Base-by-base conservation (phyloP, 1,140 invertebrate genomes). In the Acromyrmex echinatior region DNA sequence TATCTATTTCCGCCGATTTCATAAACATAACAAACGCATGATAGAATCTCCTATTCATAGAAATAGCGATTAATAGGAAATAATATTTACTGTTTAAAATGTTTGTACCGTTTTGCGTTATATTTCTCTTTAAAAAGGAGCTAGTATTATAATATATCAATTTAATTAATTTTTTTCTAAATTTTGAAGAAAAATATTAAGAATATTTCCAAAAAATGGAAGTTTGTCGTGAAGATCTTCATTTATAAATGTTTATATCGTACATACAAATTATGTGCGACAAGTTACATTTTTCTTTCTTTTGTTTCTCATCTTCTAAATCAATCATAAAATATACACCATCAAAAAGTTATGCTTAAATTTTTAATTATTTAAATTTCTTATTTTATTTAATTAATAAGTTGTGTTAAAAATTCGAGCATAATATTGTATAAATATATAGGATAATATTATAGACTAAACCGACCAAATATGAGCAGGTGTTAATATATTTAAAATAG, bases 1-100 rank as follows among this genome's bases (percentile, higher is more conserved):
- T 82, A 74, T 31, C 25, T 62, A 74, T 82, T 82, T 74, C 56
- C 56, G 18, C 39, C n/a, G 58, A 51, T 84, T 84, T 82, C 53
- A 58, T 82, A 74, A 71, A 70, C 45, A 25, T 66, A 80, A 56
- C 49, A 80, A 80, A 73, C 39, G 7, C 12, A 58, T 80, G 16
- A 70, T 39, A 80, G 49, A 68, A 80, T 65, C 25, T 21, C 12
- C 62, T 35, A 35, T 31, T 35, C 3, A 12, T 66, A 51, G n/a
- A 68, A 51, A 53, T 35, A 66, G 7, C 6, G 10, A 1, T 51
- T 62, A 77, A 62, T 70, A 51, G n/a, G 21, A 5, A 70, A 70
- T 45, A 68, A 68, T 16, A 58, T 35, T 35, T 39, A 39, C 25
- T 12, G 7, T 39, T 39, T 39, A 39, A 25, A 25, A 39, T 16